Evolutionary conservation across 2,113 vertebrate genomes (phyloP), one percentile per base, ranked within the genome.

Genomic region (Eretmochelys imbricata): DNA sequence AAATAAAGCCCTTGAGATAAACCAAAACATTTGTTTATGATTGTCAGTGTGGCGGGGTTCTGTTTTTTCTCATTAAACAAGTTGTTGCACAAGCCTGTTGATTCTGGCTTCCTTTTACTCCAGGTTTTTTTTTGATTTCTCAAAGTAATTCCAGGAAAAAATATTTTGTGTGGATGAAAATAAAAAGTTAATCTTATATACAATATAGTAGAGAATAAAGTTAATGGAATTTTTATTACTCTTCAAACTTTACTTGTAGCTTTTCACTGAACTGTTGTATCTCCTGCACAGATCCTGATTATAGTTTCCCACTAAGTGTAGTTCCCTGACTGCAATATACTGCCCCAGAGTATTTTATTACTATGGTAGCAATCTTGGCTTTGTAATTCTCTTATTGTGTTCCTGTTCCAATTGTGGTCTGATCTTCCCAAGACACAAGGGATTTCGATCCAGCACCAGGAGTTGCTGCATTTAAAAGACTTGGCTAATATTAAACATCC

Each of bases 1-100:
- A 93, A 49, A n/a, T 57, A 62, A 80, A n/a, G 87, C 24, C 19
- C 88, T 80, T n/a, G 46, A 51, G 79, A 25, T 69, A 91, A 92
- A 35, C 16, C 14, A 46, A 65, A 55, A 88, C 38, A 7, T 35
- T 84, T 88, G 13, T 31, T 5, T 27, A 48, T 7, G 12, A 42
- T 59, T 87, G 29, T 25, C 51, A 48, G 16, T 49, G 3, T 4
- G 38, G 35, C 42, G n/a, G 38, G n/a, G 5, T 75, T 75, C 35
- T 38, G n/a, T 42, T 42, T 75, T 75, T 38, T 20, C 69, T 75
- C 69, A 38, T 35, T 75, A 75, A n/a, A 42, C 53, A 62, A 8
- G 14, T 2, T 91, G 4, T 76, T 88, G 54, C 24, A 85, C 27
- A 4, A 46, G 10, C 16, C 31, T 8, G 35, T 42, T 51, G 17